Conservation (phyloP, 2,113 vertebrate genomes). For the Carettochelys insculpta region DNA sequence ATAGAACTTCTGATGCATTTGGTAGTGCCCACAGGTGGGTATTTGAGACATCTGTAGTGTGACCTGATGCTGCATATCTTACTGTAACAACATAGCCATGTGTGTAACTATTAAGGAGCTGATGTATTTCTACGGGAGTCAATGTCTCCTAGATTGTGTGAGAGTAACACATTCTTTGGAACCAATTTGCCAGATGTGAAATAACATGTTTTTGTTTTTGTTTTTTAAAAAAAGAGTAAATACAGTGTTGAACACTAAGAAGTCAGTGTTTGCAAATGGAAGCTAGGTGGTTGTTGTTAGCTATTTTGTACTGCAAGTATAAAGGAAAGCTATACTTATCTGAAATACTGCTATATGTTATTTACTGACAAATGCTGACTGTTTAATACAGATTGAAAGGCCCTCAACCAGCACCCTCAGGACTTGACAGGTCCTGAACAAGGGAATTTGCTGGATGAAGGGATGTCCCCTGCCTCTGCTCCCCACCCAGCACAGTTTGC, state of each 20-base stretch:
- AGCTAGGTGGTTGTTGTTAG: background rate
- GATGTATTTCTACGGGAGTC: background rate
- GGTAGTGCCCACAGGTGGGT: background rate
- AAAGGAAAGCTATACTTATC: background rate
- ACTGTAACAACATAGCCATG: background rate
- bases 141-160: background rate
- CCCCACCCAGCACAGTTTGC: too few relatives aligned
- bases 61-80: background rate
- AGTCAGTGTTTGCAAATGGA: background rate
- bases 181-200: background rate
- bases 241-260: too few relatives aligned
- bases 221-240: background rate
- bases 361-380: background rate
- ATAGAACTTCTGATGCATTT: background rate
- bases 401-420: too few relatives aligned
- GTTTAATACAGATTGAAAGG: too few relatives aligned
- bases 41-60: background rate
- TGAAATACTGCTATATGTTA: background rate
- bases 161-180: too few relatives aligned
- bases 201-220: too few relatives aligned
- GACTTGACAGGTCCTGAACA: too few relatives aligned
- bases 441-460: too few relatives aligned
- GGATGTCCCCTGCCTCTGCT: too few relatives aligned
- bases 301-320: background rate
- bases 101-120: background rate